Percentiles rank a stretch among this genome's conserved stretches.
Evolutionary conservation across 2,888 invertebrate genomes (phyloP).

Genomic region (Anthophora plumipes): DNA sequence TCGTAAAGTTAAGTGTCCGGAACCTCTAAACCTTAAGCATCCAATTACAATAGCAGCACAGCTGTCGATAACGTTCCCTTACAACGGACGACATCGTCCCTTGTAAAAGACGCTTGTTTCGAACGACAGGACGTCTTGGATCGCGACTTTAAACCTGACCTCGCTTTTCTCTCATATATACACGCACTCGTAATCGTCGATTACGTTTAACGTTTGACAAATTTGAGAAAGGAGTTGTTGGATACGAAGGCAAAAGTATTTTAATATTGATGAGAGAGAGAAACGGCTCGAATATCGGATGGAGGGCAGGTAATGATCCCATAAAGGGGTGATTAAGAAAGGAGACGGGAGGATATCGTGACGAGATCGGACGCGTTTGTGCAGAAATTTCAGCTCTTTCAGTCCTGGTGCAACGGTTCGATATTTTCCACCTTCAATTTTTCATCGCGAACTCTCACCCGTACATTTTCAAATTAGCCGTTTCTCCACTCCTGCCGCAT

Average conservation of each 20-base stretch:
- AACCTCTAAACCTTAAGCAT: conserved; percentile 58
- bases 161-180: not conserved
- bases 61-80: conserved; percentile 63
- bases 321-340: conserved; percentile 33
- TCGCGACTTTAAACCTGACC: not conserved
- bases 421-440: too few species aligned
- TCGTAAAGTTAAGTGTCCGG: conserved; percentile 63
- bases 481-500: too few species aligned
- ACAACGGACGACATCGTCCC: conserved; percentile 31
- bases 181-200: too few species aligned
- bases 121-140: not conserved
- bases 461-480: conserved; percentile 11
- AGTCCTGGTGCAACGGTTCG: too few species aligned
- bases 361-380: not conserved
- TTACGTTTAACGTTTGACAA: too few species aligned
- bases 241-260: too few species aligned
- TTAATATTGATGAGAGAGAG: too few species aligned
- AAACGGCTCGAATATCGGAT: too few species aligned
- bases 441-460: not conserved
- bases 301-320: too few species aligned
- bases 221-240: too few species aligned
- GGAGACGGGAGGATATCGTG: not conserved
- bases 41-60: conserved; percentile 64
- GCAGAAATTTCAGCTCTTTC: not conserved
- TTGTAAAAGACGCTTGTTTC: conserved; percentile 33